These are phyloP conservation scores for Ciconia nigra DNA, from an alignment of 2,797 vertebrate species.

Conservation along the genomic window DNA sequence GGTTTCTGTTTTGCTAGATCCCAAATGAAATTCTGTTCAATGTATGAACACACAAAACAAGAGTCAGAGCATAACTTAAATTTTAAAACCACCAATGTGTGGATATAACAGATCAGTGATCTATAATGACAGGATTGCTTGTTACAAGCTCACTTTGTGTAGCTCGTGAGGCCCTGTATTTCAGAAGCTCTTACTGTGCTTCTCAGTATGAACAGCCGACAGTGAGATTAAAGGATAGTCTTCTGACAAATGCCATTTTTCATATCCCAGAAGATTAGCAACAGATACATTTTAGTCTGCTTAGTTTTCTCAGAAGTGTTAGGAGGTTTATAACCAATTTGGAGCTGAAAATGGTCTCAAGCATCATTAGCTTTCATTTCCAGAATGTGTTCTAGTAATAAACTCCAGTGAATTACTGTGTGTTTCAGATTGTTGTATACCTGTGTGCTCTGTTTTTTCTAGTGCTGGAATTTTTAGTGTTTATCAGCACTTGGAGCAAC, in stretches of 20 bases:
- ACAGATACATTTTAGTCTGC: neutral
- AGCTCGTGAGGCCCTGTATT: neutral
- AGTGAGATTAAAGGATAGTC: neutral
- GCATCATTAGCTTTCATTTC: neutral
- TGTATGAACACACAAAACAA: neutral
- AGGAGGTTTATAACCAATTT: neutral
- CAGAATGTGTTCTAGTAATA: neutral
- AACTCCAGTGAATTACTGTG: neutral
- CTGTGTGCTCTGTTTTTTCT: neutral
- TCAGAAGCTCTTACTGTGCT: neutral
- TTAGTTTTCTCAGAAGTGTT: neutral
- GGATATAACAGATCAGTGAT: neutral
- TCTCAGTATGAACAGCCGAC: neutral
- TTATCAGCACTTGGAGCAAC: neutral
- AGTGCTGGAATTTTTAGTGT: neutral
- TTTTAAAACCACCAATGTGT: neutral
- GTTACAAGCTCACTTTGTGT: neutral
- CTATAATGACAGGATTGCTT: neutral
- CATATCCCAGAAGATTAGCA: neutral
- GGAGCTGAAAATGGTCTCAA: neutral
- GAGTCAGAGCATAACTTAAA: neutral
- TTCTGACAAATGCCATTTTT: neutral
- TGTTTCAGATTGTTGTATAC: neutral
- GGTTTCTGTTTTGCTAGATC: neutral
- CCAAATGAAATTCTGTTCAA: neutral